Base-by-base conservation (phyloP, 2,888 invertebrate genomes). In the Steinernema carpocapsae region DNA sequence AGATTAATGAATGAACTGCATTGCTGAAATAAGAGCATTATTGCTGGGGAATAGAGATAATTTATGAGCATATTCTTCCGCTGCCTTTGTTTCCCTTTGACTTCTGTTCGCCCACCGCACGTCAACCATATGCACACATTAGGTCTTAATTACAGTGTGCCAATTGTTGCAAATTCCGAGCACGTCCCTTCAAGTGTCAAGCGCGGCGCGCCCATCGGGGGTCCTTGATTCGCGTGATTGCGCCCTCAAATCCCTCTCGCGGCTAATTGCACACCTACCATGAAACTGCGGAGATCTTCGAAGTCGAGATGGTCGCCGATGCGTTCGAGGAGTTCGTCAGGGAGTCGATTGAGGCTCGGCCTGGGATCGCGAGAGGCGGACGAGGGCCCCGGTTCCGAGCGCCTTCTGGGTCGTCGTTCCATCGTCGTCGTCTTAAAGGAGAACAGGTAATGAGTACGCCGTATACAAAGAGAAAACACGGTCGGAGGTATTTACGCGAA, bases 281-380 rank as follows among this genome's bases (percentile, higher is more conserved):
- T 82, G 32, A 83, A 80, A 73, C 76, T 78, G 72, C 72, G 72
- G 26, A 77, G 78, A 71, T 82, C 82, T 70, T 83, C 82, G 26
- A 77, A 76, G 26, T 78, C 76, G 56, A 83, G 76, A 64, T 74
- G 78, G 6, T 76, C 56, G 37, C 80, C 82, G 46, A 83, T 79
- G 24, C 78, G 77, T 43, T 76, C 74, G 48, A 78, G 75, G 12
- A 81, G 77, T 32, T 81, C 80, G 14, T 74, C 73, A 10, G 82
- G 82, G 19, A 82, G 76, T 24, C 74, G 52, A 12, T 51, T 32
- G 32, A 64, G 52, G 24, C 22, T 64, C 64, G 64, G 1, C 64
- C 17, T 32, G 24, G 56, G 19, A 7, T 64, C 32, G 12, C 37
- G 37, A 10, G 37, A 37, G 10, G 32, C 24, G 6, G 64, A 64